Percentiles rank a stretch among this genome's conserved stretches.
These are phyloP conservation scores for Liasis olivaceus DNA, from an alignment of 2,797 vertebrate species.

Conservation along the genomic window DNA sequence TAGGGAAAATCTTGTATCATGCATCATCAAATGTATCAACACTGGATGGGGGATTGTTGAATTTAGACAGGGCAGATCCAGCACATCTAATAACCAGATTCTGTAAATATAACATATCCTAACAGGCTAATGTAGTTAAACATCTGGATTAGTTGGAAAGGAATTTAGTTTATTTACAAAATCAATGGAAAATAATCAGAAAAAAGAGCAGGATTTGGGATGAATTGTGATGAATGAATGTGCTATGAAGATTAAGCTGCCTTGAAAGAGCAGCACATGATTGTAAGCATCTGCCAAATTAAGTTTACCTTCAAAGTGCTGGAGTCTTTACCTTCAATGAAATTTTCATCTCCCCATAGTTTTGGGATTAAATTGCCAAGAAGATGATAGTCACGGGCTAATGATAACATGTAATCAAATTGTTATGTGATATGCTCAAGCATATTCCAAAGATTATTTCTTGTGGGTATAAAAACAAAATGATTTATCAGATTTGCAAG, in stretches of 20 bases:
- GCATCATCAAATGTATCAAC: neutral
- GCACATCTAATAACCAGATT: neutral
- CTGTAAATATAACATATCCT: too few species aligned
- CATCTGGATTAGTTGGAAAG: too few species aligned
- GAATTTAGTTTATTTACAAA: neutral
- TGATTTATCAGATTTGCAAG: constrained; percentile 60
- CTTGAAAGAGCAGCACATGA: neutral
- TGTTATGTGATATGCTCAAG: constrained; percentile 65
- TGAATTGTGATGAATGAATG: neutral
- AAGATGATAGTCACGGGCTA: constrained; percentile 67
- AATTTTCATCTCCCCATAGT: constrained; percentile 73
- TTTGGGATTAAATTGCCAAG: constrained; percentile 73
- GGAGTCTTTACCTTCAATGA: constrained; percentile 68
- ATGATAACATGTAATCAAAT: constrained; percentile 61
- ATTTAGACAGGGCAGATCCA: neutral
- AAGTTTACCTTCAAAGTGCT: constrained; percentile 58
- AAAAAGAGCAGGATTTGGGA: neutral
- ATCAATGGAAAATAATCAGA: neutral
- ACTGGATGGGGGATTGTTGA: neutral
- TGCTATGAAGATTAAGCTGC: neutral
- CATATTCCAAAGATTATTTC: constrained; percentile 67
- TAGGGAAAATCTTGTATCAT: neutral
- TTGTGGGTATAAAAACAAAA: constrained; percentile 58
- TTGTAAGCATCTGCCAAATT: constrained; percentile 46
- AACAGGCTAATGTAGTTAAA: too few species aligned